Percentiles rank a stretch among this genome's conserved stretches.
These are phyloP conservation scores for Archips xylosteana DNA, from an alignment of 2,888 invertebrate genomes.

Conservation along the genomic window DNA sequence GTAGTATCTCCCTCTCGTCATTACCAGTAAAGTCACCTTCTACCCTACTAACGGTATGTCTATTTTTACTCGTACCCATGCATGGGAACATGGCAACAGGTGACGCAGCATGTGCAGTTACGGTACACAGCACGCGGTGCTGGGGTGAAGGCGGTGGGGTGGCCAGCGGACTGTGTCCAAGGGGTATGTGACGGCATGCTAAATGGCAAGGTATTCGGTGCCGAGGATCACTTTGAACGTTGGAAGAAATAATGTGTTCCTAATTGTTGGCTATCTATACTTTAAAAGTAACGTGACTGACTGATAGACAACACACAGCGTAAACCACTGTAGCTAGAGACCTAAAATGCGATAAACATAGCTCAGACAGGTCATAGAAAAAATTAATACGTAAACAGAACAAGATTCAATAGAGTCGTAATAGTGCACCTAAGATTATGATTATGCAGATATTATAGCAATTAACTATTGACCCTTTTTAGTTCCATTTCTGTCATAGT, in stretches of 20 bases:
- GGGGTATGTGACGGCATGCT: conserved; percentile 14
- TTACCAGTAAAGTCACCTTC: background rate
- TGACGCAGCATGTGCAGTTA: conserved; percentile 77
- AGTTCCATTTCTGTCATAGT: too few species aligned
- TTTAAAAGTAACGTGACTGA: too few species aligned
- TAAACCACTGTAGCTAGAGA: too few species aligned
- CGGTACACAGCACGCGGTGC: conserved; percentile 57
- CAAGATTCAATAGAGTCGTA: too few species aligned
- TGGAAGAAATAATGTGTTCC: conserved; percentile 5
- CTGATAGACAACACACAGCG: too few species aligned
- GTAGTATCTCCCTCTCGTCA: background rate
- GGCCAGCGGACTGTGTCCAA: conserved; percentile 70
- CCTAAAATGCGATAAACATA: too few species aligned
- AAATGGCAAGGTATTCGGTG: conserved; percentile 17
- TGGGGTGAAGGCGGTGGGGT: conserved; percentile 59
- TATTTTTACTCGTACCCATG: conserved; percentile 47
- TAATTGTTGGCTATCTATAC: background rate
- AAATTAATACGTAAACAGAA: too few species aligned
- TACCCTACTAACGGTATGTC: conserved; percentile 9
- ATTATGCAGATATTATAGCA: too few species aligned
- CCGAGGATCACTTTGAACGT: too few species aligned
- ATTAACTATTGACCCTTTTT: too few species aligned
- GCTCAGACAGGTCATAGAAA: too few species aligned
- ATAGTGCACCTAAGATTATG: too few species aligned
- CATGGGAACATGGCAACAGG: conserved; percentile 79